Evolutionary conservation across 2,113 vertebrate species (phyloP), one percentile per base, ranked within the genome.

Genomic region (Alethe diademata): DNA sequence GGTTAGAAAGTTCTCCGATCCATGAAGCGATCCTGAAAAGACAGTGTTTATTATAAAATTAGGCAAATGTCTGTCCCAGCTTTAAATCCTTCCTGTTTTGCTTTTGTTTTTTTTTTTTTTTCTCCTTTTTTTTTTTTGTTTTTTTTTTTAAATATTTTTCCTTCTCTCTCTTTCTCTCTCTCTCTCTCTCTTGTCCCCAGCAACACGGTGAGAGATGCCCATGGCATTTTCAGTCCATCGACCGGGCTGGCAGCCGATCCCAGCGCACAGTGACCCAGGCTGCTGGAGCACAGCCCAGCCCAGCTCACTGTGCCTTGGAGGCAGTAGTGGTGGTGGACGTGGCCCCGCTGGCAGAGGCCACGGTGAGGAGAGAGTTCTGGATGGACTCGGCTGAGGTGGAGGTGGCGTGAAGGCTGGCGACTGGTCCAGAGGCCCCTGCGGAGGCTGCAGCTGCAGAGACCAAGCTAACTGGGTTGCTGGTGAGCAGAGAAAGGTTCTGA

Each of bases 401-500:
- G 74, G 98, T 95, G 98, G 99, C 95, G 29, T 99, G 99, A 96
- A 99, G 98, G 97, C 98, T 98, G 96, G 98, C 98, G 31, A 98
- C 98, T 83, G 99, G 98, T 90, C 97, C 98, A 40, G 98, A 98
- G 75, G 97, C 95, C 90, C 98, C 99, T 78, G 98, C 96, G 50
- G 98, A 98, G 86, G 98, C 97, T 87, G 98, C 98, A 28, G 98
- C 98, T 18, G 99, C 98, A 72, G 99, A 99, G 97, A 99, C 98
- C 98, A 99, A 97, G 98, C 99, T 99, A 95, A 99, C 98, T 0
- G 99, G 99, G 98, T 99, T 99, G 98, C 99, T 99, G 99, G 99
- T 99, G 98, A 99, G 98, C 98, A 99, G 98, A 96, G 99, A 99
- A 97, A 99, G 99, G 98, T 99, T 99, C 98, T 99, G 99, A 95